A percentile compares a stretch with the other conserved stretches of the same genome.
phyloP scores from a whole-genome alignment of 2,113 vertebrate genomes.

The Pseudorectes ferrugineus region DNA sequence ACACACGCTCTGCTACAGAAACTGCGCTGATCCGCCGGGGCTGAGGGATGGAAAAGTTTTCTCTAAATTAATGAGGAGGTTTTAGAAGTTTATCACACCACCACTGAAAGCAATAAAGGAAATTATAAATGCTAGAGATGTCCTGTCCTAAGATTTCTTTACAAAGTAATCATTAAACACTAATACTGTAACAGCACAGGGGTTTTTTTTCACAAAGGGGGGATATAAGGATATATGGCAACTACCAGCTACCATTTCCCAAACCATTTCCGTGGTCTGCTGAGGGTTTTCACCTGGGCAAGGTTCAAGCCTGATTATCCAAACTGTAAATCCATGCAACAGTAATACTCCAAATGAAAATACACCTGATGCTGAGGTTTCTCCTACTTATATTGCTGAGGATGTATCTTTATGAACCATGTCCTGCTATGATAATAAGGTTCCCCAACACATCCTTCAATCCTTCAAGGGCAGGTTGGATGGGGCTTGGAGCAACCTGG shows the following conservation, averaged over 20 bases:
- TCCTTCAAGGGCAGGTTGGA: neutral
- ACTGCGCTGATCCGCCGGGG: slow-evolving; percentile 94
- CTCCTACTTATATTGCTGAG: neutral
- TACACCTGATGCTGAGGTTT: neutral
- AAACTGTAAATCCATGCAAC: neutral
- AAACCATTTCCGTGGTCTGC: neutral
- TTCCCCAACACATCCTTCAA: neutral
- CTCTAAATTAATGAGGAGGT: neutral
- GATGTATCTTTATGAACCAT: neutral
- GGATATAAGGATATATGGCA: neutral
- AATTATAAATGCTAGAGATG: neutral
- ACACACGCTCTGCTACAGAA: slow-evolving; percentile 91
- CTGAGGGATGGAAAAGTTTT: slow-evolving; percentile 57
- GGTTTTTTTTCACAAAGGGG: neutral
- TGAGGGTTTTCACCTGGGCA: neutral
- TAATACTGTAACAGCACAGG: neutral
- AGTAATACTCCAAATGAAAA: neutral
- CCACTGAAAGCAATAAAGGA: neutral
- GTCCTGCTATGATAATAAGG: neutral
- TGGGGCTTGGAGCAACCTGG: neutral
- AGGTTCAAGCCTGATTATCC: neutral
- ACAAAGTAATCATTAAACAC: neutral
- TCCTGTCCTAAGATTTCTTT: neutral
- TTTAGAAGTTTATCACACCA: neutral
- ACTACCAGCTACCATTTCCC: neutral